Base-by-base conservation (phyloP, 2,113 vertebrate genomes). In the Gallinago jamesoni region DNA sequence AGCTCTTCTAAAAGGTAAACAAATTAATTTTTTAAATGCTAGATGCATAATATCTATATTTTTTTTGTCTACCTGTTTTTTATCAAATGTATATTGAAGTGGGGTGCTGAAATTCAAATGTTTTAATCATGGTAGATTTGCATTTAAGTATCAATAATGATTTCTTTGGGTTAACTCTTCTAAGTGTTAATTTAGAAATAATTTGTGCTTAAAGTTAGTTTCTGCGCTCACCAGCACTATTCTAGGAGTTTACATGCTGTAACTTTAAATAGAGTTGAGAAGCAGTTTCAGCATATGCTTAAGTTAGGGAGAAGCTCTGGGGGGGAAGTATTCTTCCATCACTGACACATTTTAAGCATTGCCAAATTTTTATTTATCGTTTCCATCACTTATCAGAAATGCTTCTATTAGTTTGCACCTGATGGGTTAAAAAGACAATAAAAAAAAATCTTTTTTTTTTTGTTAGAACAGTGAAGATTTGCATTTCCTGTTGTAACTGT, bases 1-100 rank as follows among this genome's bases (percentile, higher is more conserved):
- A 68, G 98, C 99, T 74, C 98, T 99, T 95, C 98, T 99, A 79
- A 99, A 99, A 99, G 99, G 99, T 99, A 98, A 96, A 77, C 41
- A 52, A 48, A 16, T 84, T 21, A 78, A 73, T 81, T 91, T 90
- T 89, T 77, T 21, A 69, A 60, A 62, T 57, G 93, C 93, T 56
- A 96, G 56, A n/a, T 89, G 55, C 30, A 47, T 90, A 82, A 63
- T 96, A 18, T 90, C 11, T 93, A 14, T 59, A 47, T 45, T 43
- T 35, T 50, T 86, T 47, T 90, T 57, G 80, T 57, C 31, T 89
- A 14, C 80, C 28, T 91, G 52, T 9, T 91, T 96, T 91, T 84
- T 91, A n/a, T 95, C 56, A 73, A 66, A 80, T 82, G 14, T 80
- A 9, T 31, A 12, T 53, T 82, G 31, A 86, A 88, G 41, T 66